These are phyloP conservation scores for Mimumesa dahlbomi DNA, from an alignment of 2,888 invertebrate species.

Conservation along the genomic window DNA sequence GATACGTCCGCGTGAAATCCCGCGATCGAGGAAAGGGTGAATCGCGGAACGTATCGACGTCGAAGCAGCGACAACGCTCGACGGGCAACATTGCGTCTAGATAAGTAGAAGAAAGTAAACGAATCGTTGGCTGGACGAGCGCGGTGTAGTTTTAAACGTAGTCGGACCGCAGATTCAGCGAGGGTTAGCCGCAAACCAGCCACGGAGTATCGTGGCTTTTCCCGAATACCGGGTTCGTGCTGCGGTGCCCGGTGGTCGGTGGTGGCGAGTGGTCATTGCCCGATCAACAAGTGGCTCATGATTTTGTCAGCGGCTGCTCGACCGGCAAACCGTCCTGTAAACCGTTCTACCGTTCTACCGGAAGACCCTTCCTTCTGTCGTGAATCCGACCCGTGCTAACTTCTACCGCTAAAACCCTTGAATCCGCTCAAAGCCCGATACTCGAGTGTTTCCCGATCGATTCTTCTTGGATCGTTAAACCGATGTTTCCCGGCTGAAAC, in stretches of 20 bases:
- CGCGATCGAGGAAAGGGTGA: no score
- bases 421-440: constrained; percentile 6
- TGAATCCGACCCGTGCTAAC: constrained; percentile 57
- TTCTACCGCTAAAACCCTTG: constrained; percentile 68
- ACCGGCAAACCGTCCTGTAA: constrained; percentile 4
- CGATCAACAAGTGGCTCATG: constrained; percentile 79
- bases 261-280: constrained; percentile 71
- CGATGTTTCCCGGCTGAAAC: background rate
- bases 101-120: no score
- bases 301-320: constrained; percentile 74
- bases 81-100: no score
- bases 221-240: constrained; percentile 58
- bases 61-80: no score
- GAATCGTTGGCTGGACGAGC: no score
- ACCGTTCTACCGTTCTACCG: constrained; percentile 14
- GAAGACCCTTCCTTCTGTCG: constrained; percentile 32
- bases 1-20: no score
- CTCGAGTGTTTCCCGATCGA: background rate
- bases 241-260: no score
- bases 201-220: constrained; percentile 35
- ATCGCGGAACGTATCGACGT: no score
- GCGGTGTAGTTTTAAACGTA: no score
- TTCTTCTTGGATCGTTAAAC: background rate
- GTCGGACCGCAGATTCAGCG: no score
- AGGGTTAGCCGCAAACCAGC: background rate